Evolutionary conservation across 2,113 vertebrate species (phyloP), one percentile per base, ranked within the genome.

Genomic region (Leucosticte australis): DNA sequence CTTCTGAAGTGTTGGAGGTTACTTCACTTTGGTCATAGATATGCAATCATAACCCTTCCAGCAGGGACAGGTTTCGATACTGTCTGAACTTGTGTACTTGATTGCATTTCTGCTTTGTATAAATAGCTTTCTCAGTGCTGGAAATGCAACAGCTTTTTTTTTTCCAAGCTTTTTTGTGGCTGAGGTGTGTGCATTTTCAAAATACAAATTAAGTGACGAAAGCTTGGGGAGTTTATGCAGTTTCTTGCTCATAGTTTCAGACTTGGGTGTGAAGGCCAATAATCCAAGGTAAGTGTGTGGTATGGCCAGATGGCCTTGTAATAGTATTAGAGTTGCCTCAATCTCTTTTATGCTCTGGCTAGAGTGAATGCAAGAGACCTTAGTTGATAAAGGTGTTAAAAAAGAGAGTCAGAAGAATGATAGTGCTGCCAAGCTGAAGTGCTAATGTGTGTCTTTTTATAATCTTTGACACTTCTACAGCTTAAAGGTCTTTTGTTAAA

Each of bases 31-130:
- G 82, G 88, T 87, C 64, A 53, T 23, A 90, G 81, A 77, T 91
- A 74, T 3, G 42, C 74, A 91, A 49, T 93, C 88, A 20, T 87
- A 93, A 52, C n/a, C 30, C 78, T 91, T 84, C 0, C 1, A 90
- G 90, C 88, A 86, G 63, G 59, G 69, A 70, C 82, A 63, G 46
- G 88, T 93, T 87, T 91, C 0, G 2, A 11, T 94, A 50, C 46
- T 89, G 87, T 57, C 81, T 87, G 50, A 91, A 95, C 84, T 89
- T 89, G 90, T 46, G 50, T 84, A 87, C 64, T 84, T 89, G 60
- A 56, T 83, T 83, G 46, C 15, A 16, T 24, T 89, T 93, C 69
- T 89, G 55, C 55, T 90, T 77, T 71, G 35, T 84, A 63, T 87
- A 70, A 87, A 83, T 76, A 87, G 39, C 30, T 56, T 73, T 83